Conservation (phyloP, 2,888 invertebrate species). For the Epsilonema sp. region DNA sequence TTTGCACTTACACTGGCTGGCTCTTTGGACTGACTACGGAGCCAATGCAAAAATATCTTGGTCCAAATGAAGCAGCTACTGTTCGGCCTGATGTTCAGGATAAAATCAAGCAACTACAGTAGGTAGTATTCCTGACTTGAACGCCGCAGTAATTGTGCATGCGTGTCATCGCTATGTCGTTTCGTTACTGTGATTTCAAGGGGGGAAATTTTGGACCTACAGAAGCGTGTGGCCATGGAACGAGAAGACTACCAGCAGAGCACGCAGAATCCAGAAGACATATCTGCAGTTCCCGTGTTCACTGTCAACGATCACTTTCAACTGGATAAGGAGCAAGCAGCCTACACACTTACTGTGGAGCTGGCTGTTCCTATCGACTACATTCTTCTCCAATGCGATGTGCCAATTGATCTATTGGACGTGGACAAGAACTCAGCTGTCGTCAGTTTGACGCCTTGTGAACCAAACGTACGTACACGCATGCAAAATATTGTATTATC, state of each 20-base stretch:
- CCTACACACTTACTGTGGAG: conserved; percentile 54
- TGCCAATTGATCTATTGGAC: conserved; percentile 52
- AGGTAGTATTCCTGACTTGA: too few relatives aligned
- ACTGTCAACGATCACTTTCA: conserved; percentile 52
- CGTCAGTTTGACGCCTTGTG: conserved; percentile 49
- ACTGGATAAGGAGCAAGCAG: conserved; percentile 46
- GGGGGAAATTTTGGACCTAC: conserved; percentile 54
- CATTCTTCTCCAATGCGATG: conserved; percentile 47
- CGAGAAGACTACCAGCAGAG: conserved; percentile 52
- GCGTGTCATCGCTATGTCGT: too few relatives aligned
- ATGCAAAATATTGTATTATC: too few relatives aligned
- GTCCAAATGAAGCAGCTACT: conserved; percentile 27
- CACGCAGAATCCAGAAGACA: conserved; percentile 32
- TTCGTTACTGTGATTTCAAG: conserved; percentile 31
- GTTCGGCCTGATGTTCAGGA: conserved; percentile 29
- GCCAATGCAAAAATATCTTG: conserved; percentile 42
- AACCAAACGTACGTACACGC: conserved; percentile 44
- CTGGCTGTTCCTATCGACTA: conserved; percentile 59
- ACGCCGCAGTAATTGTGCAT: too few relatives aligned
- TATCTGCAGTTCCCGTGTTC: conserved; percentile 56
- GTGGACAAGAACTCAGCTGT: conserved; percentile 62
- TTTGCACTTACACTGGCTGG: conserved; percentile 70
- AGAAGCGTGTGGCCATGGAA: conserved; percentile 51
- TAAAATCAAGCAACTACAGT: conserved; percentile 32
- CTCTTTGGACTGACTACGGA: conserved; percentile 66